Conservation (phyloP, 2,888 invertebrate genomes). For the Troides helena region DNA sequence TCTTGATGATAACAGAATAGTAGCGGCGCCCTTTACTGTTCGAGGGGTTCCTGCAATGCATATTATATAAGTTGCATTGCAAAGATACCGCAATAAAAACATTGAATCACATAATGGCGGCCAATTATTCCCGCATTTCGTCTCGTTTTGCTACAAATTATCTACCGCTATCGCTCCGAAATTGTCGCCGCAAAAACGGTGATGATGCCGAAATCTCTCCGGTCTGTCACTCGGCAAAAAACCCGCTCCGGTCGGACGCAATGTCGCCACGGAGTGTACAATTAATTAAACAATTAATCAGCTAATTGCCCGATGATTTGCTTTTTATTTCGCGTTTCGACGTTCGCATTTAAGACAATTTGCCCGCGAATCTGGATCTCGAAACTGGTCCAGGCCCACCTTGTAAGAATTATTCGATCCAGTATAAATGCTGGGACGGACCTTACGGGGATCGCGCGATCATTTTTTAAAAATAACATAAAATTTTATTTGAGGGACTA, state of each 20-base stretch:
- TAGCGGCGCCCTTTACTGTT: too few relatives aligned
- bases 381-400: slow-evolving; percentile 40
- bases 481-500: neutral
- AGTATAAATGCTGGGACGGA: slow-evolving; percentile 33
- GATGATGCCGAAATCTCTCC: slow-evolving; percentile 19
- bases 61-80: too few relatives aligned
- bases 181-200: slow-evolving; percentile 15
- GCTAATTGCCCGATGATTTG: slow-evolving; percentile 74
- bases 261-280: slow-evolving; percentile 56
- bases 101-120: slow-evolving; percentile 12
- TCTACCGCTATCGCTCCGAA: slow-evolving; percentile 28
- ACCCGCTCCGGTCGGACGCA: slow-evolving; percentile 43
- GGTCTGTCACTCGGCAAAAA: slow-evolving; percentile 35
- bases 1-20: too few relatives aligned
- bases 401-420: slow-evolving; percentile 43
- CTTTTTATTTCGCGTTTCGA: slow-evolving; percentile 57
- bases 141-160: slow-evolving; percentile 30
- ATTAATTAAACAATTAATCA: slow-evolving; percentile 81
- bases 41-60: too few relatives aligned
- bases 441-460: neutral
- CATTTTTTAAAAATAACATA: neutral
- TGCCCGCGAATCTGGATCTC: slow-evolving; percentile 55
- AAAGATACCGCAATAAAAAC: neutral
- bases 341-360: slow-evolving; percentile 60
- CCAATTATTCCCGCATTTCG: slow-evolving; percentile 25